Conservation (phyloP, 2,797 vertebrate genomes). For the Poliocrania exsul region DNA sequence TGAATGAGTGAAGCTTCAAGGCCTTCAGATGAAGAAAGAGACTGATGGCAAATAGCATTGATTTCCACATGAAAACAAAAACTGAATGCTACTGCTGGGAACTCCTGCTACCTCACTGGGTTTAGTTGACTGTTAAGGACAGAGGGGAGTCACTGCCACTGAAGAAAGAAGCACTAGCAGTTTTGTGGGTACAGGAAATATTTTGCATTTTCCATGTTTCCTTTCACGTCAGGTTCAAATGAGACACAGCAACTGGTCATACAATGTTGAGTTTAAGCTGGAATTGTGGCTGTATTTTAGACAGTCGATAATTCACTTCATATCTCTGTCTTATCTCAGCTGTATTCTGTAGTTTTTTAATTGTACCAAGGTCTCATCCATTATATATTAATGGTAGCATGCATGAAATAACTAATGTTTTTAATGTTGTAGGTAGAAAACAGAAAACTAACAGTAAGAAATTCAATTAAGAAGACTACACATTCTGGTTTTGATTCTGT, state of each 20-base stretch:
- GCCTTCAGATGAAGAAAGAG: background rate
- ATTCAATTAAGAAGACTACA: background rate
- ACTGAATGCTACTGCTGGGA: background rate
- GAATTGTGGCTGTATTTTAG: background rate
- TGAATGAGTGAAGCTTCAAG: background rate
- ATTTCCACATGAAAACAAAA: background rate
- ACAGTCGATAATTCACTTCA: background rate
- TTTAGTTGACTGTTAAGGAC: background rate
- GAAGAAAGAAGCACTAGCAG: background rate
- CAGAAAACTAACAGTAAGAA: background rate
- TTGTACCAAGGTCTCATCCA: background rate
- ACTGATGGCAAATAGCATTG: background rate
- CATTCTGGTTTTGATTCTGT: background rate
- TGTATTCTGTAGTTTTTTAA: background rate
- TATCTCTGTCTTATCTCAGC: background rate
- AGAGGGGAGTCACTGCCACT: background rate
- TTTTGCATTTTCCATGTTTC: background rate
- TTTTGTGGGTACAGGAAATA: background rate
- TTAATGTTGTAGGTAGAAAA: background rate
- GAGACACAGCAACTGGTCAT: background rate
- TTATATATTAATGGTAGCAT: background rate
- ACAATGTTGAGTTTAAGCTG: background rate
- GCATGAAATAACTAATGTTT: background rate
- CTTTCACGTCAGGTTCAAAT: background rate
- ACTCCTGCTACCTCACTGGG: background rate